Base-by-base conservation (phyloP, 2,888 invertebrate genomes). In the Catotricha subobsoleta region DNA sequence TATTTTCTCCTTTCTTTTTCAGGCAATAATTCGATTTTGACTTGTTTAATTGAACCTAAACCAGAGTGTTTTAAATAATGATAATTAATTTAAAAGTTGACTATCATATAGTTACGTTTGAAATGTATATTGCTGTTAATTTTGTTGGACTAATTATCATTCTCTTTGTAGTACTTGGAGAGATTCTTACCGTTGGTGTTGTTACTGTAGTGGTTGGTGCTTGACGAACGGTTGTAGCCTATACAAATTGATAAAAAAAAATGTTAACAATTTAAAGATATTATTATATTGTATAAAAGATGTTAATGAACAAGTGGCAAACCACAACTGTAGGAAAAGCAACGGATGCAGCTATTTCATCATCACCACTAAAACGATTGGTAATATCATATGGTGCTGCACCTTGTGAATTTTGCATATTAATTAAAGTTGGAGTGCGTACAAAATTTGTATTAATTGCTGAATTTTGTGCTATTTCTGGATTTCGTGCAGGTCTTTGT, bases 401-500 rank as follows among this genome's bases (percentile, higher is more conserved):
- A 20, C n/a, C 20, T n/a, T n/a, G n/a, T n/a, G 21, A 34, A 34
- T 34, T 21, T 34, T n/a, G n/a, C n/a, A n/a, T n/a, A n/a, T n/a
- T n/a, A n/a, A n/a, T n/a, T n/a, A n/a, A n/a, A n/a, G n/a, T n/a
- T n/a, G n/a, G n/a, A n/a, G n/a, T n/a, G n/a, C n/a, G n/a, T n/a
- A n/a, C n/a, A n/a, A n/a, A n/a, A n/a, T n/a, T n/a, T n/a, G n/a
- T n/a, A n/a, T n/a, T n/a, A n/a, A 21, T 34, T 20, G 20, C 21
- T 36, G 36, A 10, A 23, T 15, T 36, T 9, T 34, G 34, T 34
- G 34, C 34, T 4, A 36, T 25, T 16, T 25, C 25, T 13, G 36
- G 36, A 36, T 36, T 36, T 23, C 36, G 36, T 23, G 36, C 36
- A 25, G 25, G 36, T 36, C 36, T 36, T 36, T 36, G 25, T 15